phyloP scores from a whole-genome alignment of 2,113 vertebrate genomes.

The Sinocyclocheilus anshuiensis region DNA sequence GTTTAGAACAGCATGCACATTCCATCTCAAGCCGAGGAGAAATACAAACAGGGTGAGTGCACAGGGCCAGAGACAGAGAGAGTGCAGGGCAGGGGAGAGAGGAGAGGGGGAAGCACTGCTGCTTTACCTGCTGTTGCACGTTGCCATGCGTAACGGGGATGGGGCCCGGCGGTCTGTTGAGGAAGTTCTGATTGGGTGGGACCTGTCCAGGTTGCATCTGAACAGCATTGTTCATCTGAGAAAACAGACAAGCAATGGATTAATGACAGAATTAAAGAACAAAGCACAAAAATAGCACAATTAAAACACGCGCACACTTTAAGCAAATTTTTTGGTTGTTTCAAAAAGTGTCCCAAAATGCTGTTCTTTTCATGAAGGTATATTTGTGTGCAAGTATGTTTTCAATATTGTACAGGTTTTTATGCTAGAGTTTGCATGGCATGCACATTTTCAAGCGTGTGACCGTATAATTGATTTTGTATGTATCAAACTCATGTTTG shows the following conservation, averaged over 20 bases:
- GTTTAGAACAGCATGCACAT: slow-evolving; percentile 66
- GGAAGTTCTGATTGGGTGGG: slow-evolving; percentile 73
- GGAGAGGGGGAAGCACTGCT: not conserved
- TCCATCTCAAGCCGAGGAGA: slow-evolving; percentile 23
- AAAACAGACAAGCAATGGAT: not conserved
- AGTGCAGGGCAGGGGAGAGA: slow-evolving; percentile 12
- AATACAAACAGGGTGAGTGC: not conserved
- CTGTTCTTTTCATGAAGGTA: too few species aligned
- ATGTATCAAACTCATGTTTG: too few species aligned
- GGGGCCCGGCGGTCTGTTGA: slow-evolving; percentile 68
- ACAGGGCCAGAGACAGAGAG: not conserved
- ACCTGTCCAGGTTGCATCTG: slow-evolving; percentile 76
- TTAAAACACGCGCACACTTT: too few species aligned
- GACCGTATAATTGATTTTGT: too few species aligned
- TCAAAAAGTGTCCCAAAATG: too few species aligned
- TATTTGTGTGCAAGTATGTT: too few species aligned
- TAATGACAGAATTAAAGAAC: too few species aligned
- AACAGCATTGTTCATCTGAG: slow-evolving; percentile 67
- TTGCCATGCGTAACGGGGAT: slow-evolving; percentile 76
- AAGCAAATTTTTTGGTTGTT: too few species aligned
- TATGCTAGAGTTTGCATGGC: too few species aligned
- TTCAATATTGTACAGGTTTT: too few species aligned
- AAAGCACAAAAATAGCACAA: too few species aligned
- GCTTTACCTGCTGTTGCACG: slow-evolving; percentile 80
- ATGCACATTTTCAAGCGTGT: too few species aligned